These are phyloP conservation scores for Pollachius pollachius DNA, from an alignment of 2,113 vertebrate species.

Conservation along the genomic window DNA sequence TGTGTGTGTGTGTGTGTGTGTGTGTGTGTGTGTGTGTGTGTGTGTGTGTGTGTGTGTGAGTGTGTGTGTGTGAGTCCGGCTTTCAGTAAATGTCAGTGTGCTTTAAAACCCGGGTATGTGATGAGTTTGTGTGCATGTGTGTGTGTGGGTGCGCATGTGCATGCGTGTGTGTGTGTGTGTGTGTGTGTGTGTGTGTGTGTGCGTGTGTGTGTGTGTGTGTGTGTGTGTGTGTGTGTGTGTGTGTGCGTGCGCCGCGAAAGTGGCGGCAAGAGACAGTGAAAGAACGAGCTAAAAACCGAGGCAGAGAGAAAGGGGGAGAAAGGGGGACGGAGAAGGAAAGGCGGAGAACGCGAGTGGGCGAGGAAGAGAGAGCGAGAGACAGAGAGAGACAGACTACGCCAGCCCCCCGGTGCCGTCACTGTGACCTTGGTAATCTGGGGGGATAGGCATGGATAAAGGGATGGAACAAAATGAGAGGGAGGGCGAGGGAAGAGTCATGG, in stretches of 20 bases:
- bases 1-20: slow-evolving; percentile 2
- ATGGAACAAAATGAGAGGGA: slow-evolving; percentile 22
- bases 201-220: slow-evolving; percentile 7
- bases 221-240: slow-evolving; percentile 28
- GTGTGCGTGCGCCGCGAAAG: slow-evolving; percentile 33
- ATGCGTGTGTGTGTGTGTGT: slow-evolving; percentile 1
- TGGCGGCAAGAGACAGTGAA: too few species aligned
- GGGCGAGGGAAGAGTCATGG: slow-evolving; percentile 30
- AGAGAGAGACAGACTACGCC: not conserved
- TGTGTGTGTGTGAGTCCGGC: too few species aligned
- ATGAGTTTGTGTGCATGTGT: slow-evolving; percentile 27
- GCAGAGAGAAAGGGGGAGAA: too few species aligned
- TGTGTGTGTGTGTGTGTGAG: too few species aligned
- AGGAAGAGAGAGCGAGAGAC: not conserved
- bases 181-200: slow-evolving; percentile 31
- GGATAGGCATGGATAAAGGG: slow-evolving; percentile 39
- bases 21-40: not conserved
- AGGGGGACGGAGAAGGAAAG: too few species aligned
- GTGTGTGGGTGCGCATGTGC: slow-evolving; percentile 46
- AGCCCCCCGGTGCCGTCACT: not conserved
- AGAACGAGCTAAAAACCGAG: too few species aligned
- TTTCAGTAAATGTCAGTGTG: too few species aligned
- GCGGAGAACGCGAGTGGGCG: not conserved
- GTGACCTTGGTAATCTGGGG: slow-evolving; percentile 46
- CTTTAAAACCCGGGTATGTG: too few species aligned